Percentiles rank a stretch among this genome's conserved stretches.
phyloP scores from a whole-genome alignment of 2,888 invertebrate genomes.

The Xestia rhomboidea region DNA sequence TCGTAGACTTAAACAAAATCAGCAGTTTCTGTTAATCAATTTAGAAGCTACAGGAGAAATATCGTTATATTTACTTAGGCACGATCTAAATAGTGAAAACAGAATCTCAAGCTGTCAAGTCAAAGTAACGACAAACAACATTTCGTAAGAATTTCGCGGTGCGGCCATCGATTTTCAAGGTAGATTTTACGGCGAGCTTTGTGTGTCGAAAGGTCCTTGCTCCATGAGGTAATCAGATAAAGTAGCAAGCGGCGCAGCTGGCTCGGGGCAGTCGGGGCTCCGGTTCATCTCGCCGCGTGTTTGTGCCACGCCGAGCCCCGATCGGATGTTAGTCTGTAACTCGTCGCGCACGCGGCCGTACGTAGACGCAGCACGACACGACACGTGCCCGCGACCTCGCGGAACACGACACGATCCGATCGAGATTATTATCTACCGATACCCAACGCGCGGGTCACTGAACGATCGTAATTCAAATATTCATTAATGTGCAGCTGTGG shows the following conservation, averaged over 20 bases:
- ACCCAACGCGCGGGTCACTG: slow-evolving; percentile 73
- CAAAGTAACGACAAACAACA: slow-evolving; percentile 61
- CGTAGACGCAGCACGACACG: slow-evolving; percentile 74
- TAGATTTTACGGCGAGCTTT: slow-evolving; percentile 87
- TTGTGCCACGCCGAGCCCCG: slow-evolving; percentile 71
- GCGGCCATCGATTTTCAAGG: slow-evolving; percentile 84
- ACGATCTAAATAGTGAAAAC: slow-evolving; percentile 51
- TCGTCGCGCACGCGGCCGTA: slow-evolving; percentile 85
- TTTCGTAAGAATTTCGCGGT: slow-evolving; percentile 83
- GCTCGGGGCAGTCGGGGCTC: slow-evolving; percentile 73
- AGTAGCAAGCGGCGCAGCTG: slow-evolving; percentile 81
- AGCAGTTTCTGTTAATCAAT: not conserved
- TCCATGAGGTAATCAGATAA: slow-evolving; percentile 89
- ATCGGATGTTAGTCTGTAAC: slow-evolving; percentile 81
- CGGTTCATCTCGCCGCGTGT: slow-evolving; percentile 79
- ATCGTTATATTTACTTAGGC: slow-evolving; percentile 18
- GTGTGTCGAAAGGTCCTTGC: slow-evolving; percentile 89
- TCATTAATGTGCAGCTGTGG: slow-evolving; percentile 62
- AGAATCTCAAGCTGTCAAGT: slow-evolving; percentile 58
- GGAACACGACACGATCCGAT: slow-evolving; percentile 66
- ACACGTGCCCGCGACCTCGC: slow-evolving; percentile 69
- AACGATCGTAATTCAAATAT: slow-evolving; percentile 66
- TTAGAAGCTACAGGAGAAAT: slow-evolving; percentile 6
- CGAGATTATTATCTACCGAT: slow-evolving; percentile 67
- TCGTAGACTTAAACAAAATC: slow-evolving; percentile 8